A percentile compares a stretch with the other conserved stretches of the same genome.
Evolutionary conservation across 2,888 invertebrate genomes (phyloP).

Genomic region (Agonopterix heracliana): DNA sequence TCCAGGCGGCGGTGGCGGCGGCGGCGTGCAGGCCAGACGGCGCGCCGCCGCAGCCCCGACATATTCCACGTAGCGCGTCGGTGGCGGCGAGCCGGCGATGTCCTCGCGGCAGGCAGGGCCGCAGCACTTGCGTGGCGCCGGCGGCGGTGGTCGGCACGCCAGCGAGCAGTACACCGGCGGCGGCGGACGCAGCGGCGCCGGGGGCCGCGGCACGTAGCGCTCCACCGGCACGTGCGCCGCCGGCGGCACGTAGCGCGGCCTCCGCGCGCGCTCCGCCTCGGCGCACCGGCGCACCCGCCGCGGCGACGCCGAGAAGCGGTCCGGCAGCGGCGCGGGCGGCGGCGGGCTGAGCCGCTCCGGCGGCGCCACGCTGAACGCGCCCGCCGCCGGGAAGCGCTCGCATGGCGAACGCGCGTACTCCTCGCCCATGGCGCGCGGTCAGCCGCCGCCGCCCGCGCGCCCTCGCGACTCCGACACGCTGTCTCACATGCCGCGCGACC

Average conservation of each 20-base stretch:
- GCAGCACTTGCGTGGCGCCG: conserved; percentile 61
- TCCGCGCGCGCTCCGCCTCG: conserved; percentile 79
- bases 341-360: conserved; percentile 80
- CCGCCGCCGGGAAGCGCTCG: conserved; percentile 74
- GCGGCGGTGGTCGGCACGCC: conserved; percentile 62
- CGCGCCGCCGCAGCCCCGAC: conserved; percentile 79
- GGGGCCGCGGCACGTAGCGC: conserved; percentile 81
- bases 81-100: conserved; percentile 59
- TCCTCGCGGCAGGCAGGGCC: conserved; percentile 68
- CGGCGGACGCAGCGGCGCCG: conserved; percentile 60
- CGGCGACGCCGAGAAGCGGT: conserved; percentile 74
- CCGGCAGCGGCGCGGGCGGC: conserved; percentile 78
- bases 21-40: conserved; percentile 71
- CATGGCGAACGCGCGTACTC: conserved; percentile 73
- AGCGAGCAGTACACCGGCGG: conserved; percentile 75
- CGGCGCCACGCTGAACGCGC: conserved; percentile 78
- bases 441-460: conserved; percentile 71
- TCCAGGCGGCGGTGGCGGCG: conserved; percentile 67
- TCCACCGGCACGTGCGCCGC: conserved; percentile 84
- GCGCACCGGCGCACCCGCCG: conserved; percentile 80
- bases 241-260: conserved; percentile 79
- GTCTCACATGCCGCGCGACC: conserved; percentile 68
- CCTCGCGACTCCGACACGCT: conserved; percentile 48
- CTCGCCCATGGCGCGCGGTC: conserved; percentile 74
- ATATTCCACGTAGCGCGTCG: conserved; percentile 77